These are phyloP conservation scores for Brachionus sp. DNA, from an alignment of 1,140 invertebrate species.

Conservation along the genomic window DNA sequence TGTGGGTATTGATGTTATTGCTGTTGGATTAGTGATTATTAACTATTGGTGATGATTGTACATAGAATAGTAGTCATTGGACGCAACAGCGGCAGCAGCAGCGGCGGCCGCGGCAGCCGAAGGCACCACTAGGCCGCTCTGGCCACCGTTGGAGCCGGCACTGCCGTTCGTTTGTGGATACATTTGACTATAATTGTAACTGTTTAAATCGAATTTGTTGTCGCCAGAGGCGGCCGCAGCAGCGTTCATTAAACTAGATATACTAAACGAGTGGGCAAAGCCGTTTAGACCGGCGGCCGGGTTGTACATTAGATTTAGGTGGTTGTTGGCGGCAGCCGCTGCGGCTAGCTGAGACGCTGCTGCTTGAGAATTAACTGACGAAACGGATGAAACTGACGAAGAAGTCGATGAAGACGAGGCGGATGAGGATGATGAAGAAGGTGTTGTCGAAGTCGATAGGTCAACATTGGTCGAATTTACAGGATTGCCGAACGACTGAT, in stretches of 20 bases:
- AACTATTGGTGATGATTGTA: constrained; percentile 44
- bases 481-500: constrained; percentile 14
- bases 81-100: not conserved
- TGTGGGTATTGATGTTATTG: not conserved
- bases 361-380: constrained; percentile 28
- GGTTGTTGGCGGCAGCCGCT: not conserved
- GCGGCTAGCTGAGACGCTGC: not conserved
- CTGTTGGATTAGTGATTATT: not conserved
- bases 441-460: constrained; percentile 24
- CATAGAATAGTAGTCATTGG: constrained; percentile 43
- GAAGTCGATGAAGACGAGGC: not conserved
- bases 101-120: constrained; percentile 2
- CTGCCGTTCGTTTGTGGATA: not conserved
- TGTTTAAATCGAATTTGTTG: constrained; percentile 46
- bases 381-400: not conserved
- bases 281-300: constrained; percentile 44
- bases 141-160: not conserved
- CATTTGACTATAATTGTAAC: constrained; percentile 46
- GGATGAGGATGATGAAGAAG: constrained; percentile 15
- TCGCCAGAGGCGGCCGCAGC: constrained; percentile 15
- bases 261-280: constrained; percentile 46
- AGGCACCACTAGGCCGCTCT: not conserved
- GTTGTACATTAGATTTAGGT: constrained; percentile 41
- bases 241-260: constrained; percentile 45
- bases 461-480: not conserved